phyloP scores from a whole-genome alignment of 2,888 invertebrate genomes.

The Polia nebulosa region DNA sequence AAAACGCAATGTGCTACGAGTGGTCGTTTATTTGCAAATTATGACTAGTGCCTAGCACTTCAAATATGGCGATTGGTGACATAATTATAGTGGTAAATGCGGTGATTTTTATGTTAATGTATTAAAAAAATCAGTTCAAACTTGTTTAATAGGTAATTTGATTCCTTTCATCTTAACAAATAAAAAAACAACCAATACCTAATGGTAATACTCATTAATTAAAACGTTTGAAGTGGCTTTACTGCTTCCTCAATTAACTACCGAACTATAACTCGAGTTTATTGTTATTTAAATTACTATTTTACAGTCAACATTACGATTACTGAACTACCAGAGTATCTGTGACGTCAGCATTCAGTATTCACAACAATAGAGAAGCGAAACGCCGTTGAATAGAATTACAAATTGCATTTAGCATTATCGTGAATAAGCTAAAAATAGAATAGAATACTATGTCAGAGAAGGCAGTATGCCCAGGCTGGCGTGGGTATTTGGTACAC shows the following conservation, averaged over 20 bases:
- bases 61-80: not conserved
- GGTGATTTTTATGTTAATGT: not conserved
- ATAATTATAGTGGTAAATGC: not conserved
- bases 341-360: slow-evolving; percentile 62
- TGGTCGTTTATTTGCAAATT: slow-evolving; percentile 31
- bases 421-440: slow-evolving; percentile 71
- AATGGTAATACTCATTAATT: slow-evolving; percentile 20
- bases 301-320: slow-evolving; percentile 53
- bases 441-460: slow-evolving; percentile 68
- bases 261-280: slow-evolving; percentile 51
- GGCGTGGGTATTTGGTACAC: slow-evolving; percentile 72
- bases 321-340: slow-evolving; percentile 41
- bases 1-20: slow-evolving; percentile 5
- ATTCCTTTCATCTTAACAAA: not conserved
- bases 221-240: slow-evolving; percentile 57
- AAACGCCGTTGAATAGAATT: slow-evolving; percentile 61
- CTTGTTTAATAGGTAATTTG: not conserved
- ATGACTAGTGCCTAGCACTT: slow-evolving; percentile 13
- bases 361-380: slow-evolving; percentile 45
- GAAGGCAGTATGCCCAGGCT: slow-evolving; percentile 49
- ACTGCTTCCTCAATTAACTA: slow-evolving; percentile 60
- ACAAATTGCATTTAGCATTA: slow-evolving; percentile 65
- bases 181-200: slow-evolving; percentile 12
- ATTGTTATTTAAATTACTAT: slow-evolving; percentile 58
- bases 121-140: not conserved